Evolutionary conservation across 2,888 invertebrate genomes (phyloP).

Genomic region (Phalera bucephala): DNA sequence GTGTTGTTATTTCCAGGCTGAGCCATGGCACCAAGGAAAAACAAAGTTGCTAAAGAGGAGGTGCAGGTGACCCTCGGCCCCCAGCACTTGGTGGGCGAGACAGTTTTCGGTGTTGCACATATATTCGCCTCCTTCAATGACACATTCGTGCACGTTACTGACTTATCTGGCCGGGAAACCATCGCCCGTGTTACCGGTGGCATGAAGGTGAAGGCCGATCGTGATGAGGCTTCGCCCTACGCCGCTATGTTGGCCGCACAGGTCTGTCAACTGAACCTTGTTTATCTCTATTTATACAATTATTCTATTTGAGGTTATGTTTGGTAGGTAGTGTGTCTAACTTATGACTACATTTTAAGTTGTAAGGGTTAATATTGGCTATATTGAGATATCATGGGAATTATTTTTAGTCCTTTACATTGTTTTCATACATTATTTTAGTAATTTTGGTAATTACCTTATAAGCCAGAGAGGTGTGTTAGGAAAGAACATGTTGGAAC

Average conservation of each 20-base stretch:
- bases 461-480: too few relatives aligned
- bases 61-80: slow-evolving; percentile 98
- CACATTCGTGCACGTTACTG: slow-evolving; percentile 99
- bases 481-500: too few relatives aligned
- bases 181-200: slow-evolving; percentile 98
- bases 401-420: too few relatives aligned
- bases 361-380: too few relatives aligned
- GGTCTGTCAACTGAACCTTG: slow-evolving; percentile 70
- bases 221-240: slow-evolving; percentile 99
- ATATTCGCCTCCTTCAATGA: slow-evolving; percentile 99
- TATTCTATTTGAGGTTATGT: background rate
- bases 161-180: slow-evolving; percentile 98
- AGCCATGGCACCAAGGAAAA: slow-evolving; percentile 98
- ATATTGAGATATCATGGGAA: too few relatives aligned
- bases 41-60: slow-evolving; percentile 98
- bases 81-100: slow-evolving; percentile 98
- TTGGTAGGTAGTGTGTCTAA: background rate
- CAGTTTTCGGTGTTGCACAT: slow-evolving; percentile 99
- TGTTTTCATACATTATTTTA: too few relatives aligned
- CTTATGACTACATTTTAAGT: too few relatives aligned
- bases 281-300: background rate
- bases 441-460: too few relatives aligned
- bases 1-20: slow-evolving; percentile 76
- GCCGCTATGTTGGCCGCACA: slow-evolving; percentile 99
- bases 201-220: slow-evolving; percentile 99